These are phyloP conservation scores for Ips nitidus DNA, from an alignment of 1,140 invertebrate species.

Conservation along the genomic window DNA sequence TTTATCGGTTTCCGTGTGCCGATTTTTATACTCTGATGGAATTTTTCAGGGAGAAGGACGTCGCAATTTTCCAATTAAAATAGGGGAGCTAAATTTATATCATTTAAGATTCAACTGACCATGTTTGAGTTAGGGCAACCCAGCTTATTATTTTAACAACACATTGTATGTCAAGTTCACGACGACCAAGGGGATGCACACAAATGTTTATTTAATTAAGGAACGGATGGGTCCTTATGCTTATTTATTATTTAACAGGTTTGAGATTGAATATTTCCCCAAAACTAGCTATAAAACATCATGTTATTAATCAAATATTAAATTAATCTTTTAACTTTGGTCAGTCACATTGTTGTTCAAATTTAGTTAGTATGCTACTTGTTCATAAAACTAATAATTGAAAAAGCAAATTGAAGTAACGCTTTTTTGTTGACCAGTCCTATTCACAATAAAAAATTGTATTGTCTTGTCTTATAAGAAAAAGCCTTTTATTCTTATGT, in stretches of 20 bases:
- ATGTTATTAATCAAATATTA: too few species aligned
- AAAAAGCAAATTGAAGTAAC: too few species aligned
- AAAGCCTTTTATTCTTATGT: too few species aligned
- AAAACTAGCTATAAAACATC: neutral
- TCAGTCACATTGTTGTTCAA: too few species aligned
- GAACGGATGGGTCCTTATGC: slow-evolving; percentile 26
- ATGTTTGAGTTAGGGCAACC: slow-evolving; percentile 11
- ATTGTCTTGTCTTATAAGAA: too few species aligned
- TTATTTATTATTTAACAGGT: slow-evolving; percentile 24
- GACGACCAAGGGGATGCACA: slow-evolving; percentile 17
- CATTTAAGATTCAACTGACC: slow-evolving; percentile 27
- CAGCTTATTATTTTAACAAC: slow-evolving; percentile 35
- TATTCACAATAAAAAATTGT: too few species aligned
- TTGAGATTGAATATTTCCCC: slow-evolving; percentile 10
- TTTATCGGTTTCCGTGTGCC: slow-evolving; percentile 12
- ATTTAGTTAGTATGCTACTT: too few species aligned
- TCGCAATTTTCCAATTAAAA: neutral
- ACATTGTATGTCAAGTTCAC: slow-evolving; percentile 27
- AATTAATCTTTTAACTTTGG: too few species aligned
- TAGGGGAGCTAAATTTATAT: slow-evolving; percentile 8
- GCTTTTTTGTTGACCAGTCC: too few species aligned
- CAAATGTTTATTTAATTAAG: slow-evolving; percentile 35
- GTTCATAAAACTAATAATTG: too few species aligned
- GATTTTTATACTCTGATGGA: neutral
- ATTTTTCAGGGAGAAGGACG: neutral